phyloP scores from a whole-genome alignment of 2,113 vertebrate genomes.

The Corythornis cristatus region DNA sequence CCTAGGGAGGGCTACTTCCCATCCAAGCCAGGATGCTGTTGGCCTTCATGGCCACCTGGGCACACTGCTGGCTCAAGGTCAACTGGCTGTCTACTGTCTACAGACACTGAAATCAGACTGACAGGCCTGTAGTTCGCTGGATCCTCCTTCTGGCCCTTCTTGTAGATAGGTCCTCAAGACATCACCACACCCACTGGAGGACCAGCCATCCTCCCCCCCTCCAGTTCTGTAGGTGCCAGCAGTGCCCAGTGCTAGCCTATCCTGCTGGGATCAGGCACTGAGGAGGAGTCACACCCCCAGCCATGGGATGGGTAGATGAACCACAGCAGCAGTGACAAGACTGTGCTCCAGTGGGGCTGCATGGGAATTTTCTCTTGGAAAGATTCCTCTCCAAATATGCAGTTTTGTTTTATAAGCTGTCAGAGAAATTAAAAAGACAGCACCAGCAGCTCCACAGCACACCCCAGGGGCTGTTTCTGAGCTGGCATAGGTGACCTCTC shows the following conservation, averaged over 20 bases:
- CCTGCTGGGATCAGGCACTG: no score
- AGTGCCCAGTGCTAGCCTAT: no score
- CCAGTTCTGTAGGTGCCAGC: no score
- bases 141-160: no score
- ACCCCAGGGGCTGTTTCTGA: background rate
- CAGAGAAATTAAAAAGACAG: background rate
- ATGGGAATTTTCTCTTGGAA: background rate
- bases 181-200: no score
- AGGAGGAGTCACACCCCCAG: no score
- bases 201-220: no score
- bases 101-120: no score
- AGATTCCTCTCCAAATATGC: background rate
- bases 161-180: no score
- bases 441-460: rapidly evolving
- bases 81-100: background rate
- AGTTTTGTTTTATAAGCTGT: background rate
- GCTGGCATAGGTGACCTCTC: background rate
- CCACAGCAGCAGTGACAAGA: no score
- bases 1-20: background rate
- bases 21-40: background rate
- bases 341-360: background rate
- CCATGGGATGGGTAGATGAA: no score
- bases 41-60: background rate
- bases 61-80: background rate
- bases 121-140: no score